Evolutionary conservation across 1,140 invertebrate genomes (phyloP).

Genomic region (Drosophila nannoptera): DNA sequence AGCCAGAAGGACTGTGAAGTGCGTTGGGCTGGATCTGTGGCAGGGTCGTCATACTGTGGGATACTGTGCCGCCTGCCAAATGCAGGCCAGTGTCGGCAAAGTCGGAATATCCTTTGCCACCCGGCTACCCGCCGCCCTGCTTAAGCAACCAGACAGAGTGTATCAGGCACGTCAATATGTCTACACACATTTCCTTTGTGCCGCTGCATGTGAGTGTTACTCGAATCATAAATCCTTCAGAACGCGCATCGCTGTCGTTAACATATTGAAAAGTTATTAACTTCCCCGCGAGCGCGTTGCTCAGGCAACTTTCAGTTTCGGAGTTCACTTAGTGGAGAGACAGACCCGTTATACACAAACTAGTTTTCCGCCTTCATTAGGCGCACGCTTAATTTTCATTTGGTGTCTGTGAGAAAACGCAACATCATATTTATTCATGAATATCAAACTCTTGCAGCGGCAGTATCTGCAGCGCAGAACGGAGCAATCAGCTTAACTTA

Average conservation of each 20-base stretch:
- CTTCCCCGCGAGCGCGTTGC: conserved; percentile 6
- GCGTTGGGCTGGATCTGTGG: conserved; percentile 17
- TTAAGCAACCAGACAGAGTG: conserved; percentile 33
- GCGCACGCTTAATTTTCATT: conserved; percentile 41
- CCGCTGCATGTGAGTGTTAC: conserved; percentile 24
- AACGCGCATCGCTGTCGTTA: conserved; percentile 28
- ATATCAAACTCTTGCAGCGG: conserved; percentile 45
- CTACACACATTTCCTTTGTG: conserved; percentile 42
- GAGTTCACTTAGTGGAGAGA: neutral
- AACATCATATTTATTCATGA: conserved; percentile 60
- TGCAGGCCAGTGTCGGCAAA: conserved; percentile 30
- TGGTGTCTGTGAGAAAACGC: conserved; percentile 16
- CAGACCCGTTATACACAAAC: neutral
- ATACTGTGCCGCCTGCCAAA: conserved; percentile 32
- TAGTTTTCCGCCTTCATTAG: conserved; percentile 39
- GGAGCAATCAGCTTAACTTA: conserved; percentile 68
- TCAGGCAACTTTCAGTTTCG: neutral
- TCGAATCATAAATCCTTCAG: conserved; percentile 56
- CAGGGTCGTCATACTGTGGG: neutral
- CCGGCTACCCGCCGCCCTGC: conserved; percentile 1
- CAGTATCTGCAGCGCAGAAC: conserved; percentile 28
- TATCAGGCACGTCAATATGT: conserved; percentile 58
- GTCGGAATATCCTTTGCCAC: too few relatives aligned
- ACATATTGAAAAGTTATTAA: conserved; percentile 37
- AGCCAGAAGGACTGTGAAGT: conserved; percentile 19